These are phyloP conservation scores for Gymnoscelis rufifasciata DNA, from an alignment of 2,888 invertebrate genomes.

Conservation along the genomic window DNA sequence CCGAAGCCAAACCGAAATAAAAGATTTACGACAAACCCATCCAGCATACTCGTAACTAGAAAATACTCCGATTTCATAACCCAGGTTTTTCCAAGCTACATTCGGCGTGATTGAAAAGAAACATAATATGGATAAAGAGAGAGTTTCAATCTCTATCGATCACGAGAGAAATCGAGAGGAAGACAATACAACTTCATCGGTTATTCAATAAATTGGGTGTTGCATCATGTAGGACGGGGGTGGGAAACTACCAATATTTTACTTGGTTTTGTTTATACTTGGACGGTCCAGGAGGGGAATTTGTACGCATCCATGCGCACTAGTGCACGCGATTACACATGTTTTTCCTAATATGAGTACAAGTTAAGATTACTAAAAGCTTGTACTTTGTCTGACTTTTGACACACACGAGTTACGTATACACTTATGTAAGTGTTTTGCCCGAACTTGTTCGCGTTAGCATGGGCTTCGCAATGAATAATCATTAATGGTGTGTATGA, in stretches of 20 bases:
- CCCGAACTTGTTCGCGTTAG: no score
- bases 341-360: no score
- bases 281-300: background rate
- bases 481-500: no score
- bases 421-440: no score
- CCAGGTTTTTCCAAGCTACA: constrained; percentile 22
- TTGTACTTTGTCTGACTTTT: no score
- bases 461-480: no score
- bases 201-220: constrained; percentile 32
- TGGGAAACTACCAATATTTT: constrained; percentile 14
- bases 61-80: constrained; percentile 25
- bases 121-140: constrained; percentile 44
- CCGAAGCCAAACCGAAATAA: background rate
- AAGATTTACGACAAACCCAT: constrained; percentile 3
- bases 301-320: no score
- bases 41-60: background rate
- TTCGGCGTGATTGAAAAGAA: constrained; percentile 47
- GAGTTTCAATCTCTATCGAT: constrained; percentile 46
- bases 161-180: constrained; percentile 38
- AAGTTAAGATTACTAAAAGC: no score
- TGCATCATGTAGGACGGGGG: constrained; percentile 13
- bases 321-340: no score
- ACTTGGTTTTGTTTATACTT: background rate
- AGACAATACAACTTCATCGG: constrained; percentile 39
- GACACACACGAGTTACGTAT: no score